Percentiles rank a stretch among this genome's conserved stretches.
These are phyloP conservation scores for Haliaeetus leucogaster DNA, from an alignment of 2,113 vertebrate species.

Conservation along the genomic window DNA sequence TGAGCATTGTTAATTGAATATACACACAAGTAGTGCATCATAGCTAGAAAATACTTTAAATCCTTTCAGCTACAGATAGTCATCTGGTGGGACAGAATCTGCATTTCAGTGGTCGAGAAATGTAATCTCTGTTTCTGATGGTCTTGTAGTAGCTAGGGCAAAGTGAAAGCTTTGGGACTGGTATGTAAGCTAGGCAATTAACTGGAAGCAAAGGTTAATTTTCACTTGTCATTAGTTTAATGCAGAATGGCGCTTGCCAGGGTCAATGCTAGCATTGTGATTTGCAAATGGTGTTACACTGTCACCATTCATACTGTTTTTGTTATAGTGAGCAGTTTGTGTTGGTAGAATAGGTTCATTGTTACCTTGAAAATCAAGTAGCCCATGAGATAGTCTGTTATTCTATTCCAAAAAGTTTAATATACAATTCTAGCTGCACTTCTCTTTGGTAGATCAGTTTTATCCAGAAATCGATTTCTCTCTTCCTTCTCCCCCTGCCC, in stretches of 20 bases:
- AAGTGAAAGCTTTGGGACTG: background rate
- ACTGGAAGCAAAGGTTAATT: background rate
- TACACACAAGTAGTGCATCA: background rate
- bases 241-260: background rate
- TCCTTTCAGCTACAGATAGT: background rate
- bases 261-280: accelerated
- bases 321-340: background rate
- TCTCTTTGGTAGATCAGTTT: background rate
- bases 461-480: background rate
- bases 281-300: background rate
- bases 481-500: background rate
- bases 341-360: background rate
- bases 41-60: background rate
- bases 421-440: background rate
- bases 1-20: background rate
- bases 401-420: background rate
- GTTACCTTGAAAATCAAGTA: background rate
- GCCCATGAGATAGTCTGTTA: background rate
- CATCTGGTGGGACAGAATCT: background rate
- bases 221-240: background rate
- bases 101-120: background rate
- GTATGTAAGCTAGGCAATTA: background rate
- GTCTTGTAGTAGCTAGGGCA: background rate
- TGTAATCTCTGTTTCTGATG: background rate
- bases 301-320: background rate